Base-by-base conservation (phyloP, 1,140 invertebrate genomes). In the Andricus grossulariae region DNA sequence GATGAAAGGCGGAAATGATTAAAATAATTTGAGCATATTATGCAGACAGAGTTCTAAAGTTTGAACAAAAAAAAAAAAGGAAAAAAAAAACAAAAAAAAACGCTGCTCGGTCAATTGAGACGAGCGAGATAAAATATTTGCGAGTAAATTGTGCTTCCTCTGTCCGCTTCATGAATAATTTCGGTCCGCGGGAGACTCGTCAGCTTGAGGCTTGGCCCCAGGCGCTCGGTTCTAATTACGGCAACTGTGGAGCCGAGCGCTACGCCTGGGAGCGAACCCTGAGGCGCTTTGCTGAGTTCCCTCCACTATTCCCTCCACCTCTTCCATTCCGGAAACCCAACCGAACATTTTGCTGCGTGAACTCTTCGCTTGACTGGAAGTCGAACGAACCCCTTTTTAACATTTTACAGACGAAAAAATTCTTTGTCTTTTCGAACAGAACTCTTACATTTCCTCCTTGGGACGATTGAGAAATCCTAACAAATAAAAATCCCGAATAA, bases 81-180 rank as follows among this genome's bases (percentile, higher is more conserved):
- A n/a, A 72, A 72, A 71, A 72, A 32, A 32, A 32, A 3, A 32
- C 3, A 2, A 5, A 32, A 32, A 5, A 32, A 72, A 13, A 55
- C 32, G 32, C 13, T 54, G 25, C 18, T 15, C 74, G 78, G 77
- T 81, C 79, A 75, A 83, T 77, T 74, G 77, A 71, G 75, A 80
- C 54, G 76, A 76, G 57, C 82, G 86, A 88, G 88, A 88, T 84
- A 90, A 90, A 90, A 91, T 91, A 91, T 90, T 90, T 90, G 87
- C 84, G 85, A 87, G 86, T 86, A 88, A 90, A 91, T 90, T 87
- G 88, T 79, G 86, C 83, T 75, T 75, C 86, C 82, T 85, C 82
- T 83, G 86, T 86, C 57, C 81, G 86, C 85, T 90, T 90, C 89
- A 89, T 91, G 89, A 91, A 91, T 91, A 91, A 91, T 91, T 91